Evolutionary conservation across 2,113 vertebrate species (phyloP).

Genomic region (Haplochromis burtoni): DNA sequence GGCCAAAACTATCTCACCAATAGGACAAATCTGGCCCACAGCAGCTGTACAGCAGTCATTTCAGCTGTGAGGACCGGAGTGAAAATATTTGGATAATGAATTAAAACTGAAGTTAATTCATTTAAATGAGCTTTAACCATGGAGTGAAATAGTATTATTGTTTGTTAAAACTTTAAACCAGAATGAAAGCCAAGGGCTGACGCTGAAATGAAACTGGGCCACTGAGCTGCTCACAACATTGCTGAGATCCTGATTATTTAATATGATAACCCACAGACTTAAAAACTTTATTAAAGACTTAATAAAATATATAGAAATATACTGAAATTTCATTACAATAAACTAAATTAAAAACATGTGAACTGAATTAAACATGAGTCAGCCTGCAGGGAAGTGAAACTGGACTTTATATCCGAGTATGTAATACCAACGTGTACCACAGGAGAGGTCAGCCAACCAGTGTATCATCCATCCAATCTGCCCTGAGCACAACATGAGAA

Average conservation of each 20-base stretch:
- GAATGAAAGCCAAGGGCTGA: neutral
- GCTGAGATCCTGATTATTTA: accelerated
- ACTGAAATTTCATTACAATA: neutral
- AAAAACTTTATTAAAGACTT: neutral
- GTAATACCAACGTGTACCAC: neutral
- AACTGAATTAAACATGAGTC: neutral
- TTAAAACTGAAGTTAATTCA: neutral
- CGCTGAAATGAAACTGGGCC: neutral
- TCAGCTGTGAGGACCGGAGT: neutral
- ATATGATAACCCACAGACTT: neutral
- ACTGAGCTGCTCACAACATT: neutral
- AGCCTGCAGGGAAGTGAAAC: neutral
- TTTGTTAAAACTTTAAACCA: neutral
- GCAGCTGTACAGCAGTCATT: neutral
- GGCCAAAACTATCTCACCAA: neutral
- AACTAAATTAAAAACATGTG: neutral
- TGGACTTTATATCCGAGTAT: neutral
- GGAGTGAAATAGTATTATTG: neutral
- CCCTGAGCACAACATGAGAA: neutral
- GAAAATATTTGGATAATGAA: neutral
- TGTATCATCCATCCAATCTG: neutral
- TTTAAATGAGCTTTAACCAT: neutral
- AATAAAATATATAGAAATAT: neutral
- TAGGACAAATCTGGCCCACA: neutral
- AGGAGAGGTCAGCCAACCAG: neutral